Percentiles rank a stretch among this genome's conserved stretches.
phyloP scores from a whole-genome alignment of 2,113 vertebrate species.

The Thalassoma bifasciatum region DNA sequence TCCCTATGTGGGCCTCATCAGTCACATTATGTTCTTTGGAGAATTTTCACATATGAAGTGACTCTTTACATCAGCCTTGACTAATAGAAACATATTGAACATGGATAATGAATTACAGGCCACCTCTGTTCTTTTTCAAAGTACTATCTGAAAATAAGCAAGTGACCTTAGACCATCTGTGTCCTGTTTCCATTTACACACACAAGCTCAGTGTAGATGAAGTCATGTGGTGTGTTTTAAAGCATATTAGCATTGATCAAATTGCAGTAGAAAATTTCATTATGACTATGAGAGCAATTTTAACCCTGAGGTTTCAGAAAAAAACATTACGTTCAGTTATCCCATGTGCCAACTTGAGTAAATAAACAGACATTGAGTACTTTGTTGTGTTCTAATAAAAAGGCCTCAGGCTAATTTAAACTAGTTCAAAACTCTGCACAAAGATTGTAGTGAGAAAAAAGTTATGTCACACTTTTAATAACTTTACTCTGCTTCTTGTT shows the following conservation, averaged over 20 bases:
- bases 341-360: not conserved
- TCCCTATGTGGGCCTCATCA: not conserved
- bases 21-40: not conserved
- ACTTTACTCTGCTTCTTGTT: not conserved
- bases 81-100: not conserved
- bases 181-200: not conserved
- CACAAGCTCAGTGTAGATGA: not conserved
- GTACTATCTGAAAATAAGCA: not conserved
- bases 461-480: not conserved
- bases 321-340: not conserved
- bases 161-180: not conserved
- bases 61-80: not conserved
- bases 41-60: not conserved
- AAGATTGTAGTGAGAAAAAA: not conserved
- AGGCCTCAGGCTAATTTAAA: not conserved
- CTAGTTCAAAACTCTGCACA: not conserved
- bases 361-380: not conserved
- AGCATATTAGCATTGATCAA: not conserved
- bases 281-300: not conserved
- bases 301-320: not conserved
- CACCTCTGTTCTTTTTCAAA: not conserved
- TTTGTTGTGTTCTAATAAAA: not conserved
- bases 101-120: not conserved
- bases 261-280: not conserved
- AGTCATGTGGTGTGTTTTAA: not conserved